Evolutionary conservation across 2,797 vertebrate species (phyloP).

Genomic region (Heterohyrax brucei): DNA sequence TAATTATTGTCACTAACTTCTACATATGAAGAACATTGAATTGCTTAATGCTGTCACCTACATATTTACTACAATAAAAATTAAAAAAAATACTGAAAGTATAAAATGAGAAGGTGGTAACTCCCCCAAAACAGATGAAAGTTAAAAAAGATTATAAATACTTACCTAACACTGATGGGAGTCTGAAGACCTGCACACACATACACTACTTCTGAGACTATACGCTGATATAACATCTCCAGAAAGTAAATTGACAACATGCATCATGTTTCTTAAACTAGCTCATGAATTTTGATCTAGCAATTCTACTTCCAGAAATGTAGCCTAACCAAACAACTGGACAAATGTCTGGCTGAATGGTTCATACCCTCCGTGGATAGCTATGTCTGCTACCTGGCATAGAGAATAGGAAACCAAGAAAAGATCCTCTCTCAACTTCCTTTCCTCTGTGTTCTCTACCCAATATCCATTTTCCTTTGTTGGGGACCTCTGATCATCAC

Average conservation of each 20-base stretch:
- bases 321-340: constrained; percentile 18
- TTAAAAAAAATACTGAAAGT: not conserved
- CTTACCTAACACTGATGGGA: not conserved
- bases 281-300: not conserved
- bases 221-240: not conserved
- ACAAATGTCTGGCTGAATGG: constrained; percentile 8
- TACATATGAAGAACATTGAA: no score
- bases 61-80: no score
- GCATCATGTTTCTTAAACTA: constrained; percentile 13
- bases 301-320: not conserved
- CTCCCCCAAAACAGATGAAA: not conserved
- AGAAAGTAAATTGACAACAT: constrained; percentile 19
- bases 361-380: not conserved
- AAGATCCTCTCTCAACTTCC: not conserved
- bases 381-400: not conserved
- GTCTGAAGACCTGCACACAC: not conserved
- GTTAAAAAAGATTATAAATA: constrained; percentile 23
- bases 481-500: not conserved
- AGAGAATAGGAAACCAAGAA: not conserved
- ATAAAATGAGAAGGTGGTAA: constrained; percentile 1
- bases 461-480: not conserved
- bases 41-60: no score
- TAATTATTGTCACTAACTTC: no score
- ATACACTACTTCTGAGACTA: not conserved
- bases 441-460: no score